A percentile compares a stretch with the other conserved stretches of the same genome.
These are phyloP conservation scores for Otolemur crassicaudatus DNA, from an alignment of 2,797 vertebrate genomes.

Conservation along the genomic window DNA sequence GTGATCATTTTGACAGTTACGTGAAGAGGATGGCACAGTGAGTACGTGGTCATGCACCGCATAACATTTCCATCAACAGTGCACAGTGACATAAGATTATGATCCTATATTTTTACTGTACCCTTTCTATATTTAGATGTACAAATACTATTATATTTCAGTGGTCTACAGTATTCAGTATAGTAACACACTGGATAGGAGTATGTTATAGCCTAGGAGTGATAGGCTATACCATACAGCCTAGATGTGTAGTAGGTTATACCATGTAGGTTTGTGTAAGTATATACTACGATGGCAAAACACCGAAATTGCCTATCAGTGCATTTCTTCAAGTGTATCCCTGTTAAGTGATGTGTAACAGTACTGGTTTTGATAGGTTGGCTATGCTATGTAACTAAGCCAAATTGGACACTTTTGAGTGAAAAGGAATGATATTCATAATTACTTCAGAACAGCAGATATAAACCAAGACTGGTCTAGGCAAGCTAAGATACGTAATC, in stretches of 20 bases:
- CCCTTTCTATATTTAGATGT: background rate
- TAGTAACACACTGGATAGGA: background rate
- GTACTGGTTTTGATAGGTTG: conserved; percentile 16
- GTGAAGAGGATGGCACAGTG: conserved; percentile 3
- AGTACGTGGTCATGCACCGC: background rate
- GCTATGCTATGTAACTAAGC: background rate
- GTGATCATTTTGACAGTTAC: conserved; percentile 28
- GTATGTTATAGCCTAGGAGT: background rate
- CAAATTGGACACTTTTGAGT: background rate
- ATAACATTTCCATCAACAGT: background rate
- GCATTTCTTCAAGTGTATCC: background rate
- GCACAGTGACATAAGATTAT: background rate
- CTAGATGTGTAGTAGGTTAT: background rate
- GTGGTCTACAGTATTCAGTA: background rate
- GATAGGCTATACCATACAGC: background rate
- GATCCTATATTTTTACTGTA: background rate
- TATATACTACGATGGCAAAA: background rate
- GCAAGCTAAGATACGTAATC: conserved; percentile 12
- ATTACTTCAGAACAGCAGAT: conserved; percentile 45
- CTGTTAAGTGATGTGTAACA: background rate
- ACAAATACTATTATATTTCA: background rate
- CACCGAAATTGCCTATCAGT: background rate
- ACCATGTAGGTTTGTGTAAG: background rate
- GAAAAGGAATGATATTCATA: conserved; percentile 10
- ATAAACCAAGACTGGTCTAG: background rate